A percentile compares a stretch with the other conserved stretches of the same genome.
These are phyloP conservation scores for Latrodectus elegans DNA, from an alignment of 2,888 invertebrate genomes.

Conservation along the genomic window DNA sequence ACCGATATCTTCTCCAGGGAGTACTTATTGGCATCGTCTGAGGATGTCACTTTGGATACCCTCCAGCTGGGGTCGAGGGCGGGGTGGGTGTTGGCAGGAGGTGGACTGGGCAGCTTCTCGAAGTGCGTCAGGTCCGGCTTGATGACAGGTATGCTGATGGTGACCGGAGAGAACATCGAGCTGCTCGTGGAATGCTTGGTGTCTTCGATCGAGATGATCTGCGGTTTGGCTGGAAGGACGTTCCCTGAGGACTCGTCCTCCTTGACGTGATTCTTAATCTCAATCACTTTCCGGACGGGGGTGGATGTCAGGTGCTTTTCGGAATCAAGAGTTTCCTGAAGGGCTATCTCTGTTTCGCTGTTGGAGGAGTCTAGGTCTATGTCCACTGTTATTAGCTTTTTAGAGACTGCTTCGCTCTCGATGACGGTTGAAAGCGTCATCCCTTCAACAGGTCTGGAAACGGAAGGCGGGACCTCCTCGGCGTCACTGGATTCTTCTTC, in stretches of 20 bases:
- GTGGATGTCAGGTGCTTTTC: constrained; percentile 51
- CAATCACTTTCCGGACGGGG: constrained; percentile 42
- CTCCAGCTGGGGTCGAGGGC: constrained; percentile 34
- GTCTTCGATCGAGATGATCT: neutral
- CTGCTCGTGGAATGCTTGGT: neutral
- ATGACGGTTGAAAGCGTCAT: neutral
- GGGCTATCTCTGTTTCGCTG: neutral
- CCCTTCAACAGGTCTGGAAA: neutral
- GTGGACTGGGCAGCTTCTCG: constrained; percentile 58
- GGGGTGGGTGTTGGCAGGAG: constrained; percentile 49
- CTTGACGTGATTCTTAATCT: constrained; percentile 31
- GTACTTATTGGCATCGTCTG: constrained; percentile 15
- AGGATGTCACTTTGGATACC: constrained; percentile 2
- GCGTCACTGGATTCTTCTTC: neutral
- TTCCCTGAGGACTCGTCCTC: constrained; percentile 31
- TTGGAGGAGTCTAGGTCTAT: constrained; percentile 16
- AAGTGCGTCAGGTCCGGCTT: constrained; percentile 56
- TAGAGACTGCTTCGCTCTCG: neutral
- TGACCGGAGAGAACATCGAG: constrained; percentile 37
- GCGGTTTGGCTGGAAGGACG: constrained; percentile 21
- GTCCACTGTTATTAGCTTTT: constrained; percentile 24
- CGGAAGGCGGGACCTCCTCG: neutral
- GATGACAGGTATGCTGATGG: constrained; percentile 63
- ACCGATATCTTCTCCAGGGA: constrained; percentile 39
- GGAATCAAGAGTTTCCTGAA: neutral